Conservation (phyloP, 2,888 invertebrate species). For the Parapristionchus giblindavisi region DNA sequence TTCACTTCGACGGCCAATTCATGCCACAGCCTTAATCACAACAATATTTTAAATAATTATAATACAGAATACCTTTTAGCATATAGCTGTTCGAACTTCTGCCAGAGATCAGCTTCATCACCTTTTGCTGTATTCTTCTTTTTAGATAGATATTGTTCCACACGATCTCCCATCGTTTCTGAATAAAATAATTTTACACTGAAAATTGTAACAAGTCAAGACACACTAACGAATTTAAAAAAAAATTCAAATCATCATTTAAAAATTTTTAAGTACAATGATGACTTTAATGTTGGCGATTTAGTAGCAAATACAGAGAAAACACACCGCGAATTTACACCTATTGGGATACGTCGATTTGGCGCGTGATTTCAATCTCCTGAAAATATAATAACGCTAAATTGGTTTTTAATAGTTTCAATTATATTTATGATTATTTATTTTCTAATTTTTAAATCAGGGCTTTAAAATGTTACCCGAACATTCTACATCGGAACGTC, state of each 20-base stretch:
- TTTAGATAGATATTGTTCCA: constrained; percentile 57
- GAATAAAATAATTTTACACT: background rate
- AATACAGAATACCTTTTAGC: constrained; percentile 57
- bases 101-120: constrained; percentile 62
- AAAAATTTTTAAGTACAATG: constrained; percentile 3
- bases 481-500: background rate
- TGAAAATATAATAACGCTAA: too few species aligned
- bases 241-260: background rate
- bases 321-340: background rate
- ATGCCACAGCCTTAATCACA: constrained; percentile 66
- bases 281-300: constrained; percentile 12
- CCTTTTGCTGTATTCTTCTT: constrained; percentile 56
- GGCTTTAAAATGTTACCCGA: background rate
- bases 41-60: background rate
- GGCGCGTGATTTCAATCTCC: background rate
- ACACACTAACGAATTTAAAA: background rate
- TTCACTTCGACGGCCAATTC: constrained; percentile 59
- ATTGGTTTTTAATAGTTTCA: too few species aligned
- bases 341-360: background rate
- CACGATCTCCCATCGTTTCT: constrained; percentile 53
- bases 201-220: too few species aligned
- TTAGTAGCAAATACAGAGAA: too few species aligned
- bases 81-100: constrained; percentile 59
- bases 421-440: too few species aligned
- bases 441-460: too few species aligned